These are phyloP conservation scores for Arnoldichthys spilopterus DNA, from an alignment of 2,797 vertebrate species.

Conservation along the genomic window DNA sequence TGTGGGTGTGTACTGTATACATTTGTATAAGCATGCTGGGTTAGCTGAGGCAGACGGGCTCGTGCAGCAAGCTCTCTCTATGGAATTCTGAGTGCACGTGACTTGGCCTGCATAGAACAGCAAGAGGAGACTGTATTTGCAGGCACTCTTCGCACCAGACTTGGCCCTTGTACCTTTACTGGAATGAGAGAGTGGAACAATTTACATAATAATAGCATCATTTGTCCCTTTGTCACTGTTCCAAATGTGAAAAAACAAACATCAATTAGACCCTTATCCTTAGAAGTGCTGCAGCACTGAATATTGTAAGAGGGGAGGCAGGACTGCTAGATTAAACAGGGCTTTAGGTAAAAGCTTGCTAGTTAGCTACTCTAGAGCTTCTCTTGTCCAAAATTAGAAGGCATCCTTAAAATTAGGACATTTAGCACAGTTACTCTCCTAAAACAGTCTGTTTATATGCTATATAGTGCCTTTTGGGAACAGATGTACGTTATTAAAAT, in stretches of 20 bases:
- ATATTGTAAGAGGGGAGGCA: slow-evolving; percentile 8
- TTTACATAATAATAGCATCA: slow-evolving; percentile 58
- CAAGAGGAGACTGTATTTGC: slow-evolving; percentile 34
- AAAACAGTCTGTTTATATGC: slow-evolving; percentile 10
- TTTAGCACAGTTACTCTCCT: neutral
- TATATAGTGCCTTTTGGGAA: slow-evolving; percentile 4
- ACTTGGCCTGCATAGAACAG: slow-evolving; percentile 34
- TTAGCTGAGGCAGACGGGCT: slow-evolving; percentile 31
- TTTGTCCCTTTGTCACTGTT: slow-evolving; percentile 55
- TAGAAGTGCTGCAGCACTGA: neutral
- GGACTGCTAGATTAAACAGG: slow-evolving; percentile 26
- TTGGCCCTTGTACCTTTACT: slow-evolving; percentile 45
- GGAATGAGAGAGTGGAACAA: slow-evolving; percentile 46
- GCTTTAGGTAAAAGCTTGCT: neutral
- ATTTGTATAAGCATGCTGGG: slow-evolving; percentile 4
- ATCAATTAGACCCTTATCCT: slow-evolving; percentile 50
- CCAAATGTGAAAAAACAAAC: slow-evolving; percentile 48
- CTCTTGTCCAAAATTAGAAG: neutral
- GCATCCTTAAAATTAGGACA: neutral
- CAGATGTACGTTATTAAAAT: slow-evolving; percentile 39
- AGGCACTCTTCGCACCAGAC: slow-evolving; percentile 35
- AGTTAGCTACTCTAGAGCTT: neutral
- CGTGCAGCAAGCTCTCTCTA: slow-evolving; percentile 10
- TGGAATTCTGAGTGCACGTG: slow-evolving; percentile 31
- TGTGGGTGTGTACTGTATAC: slow-evolving; percentile 12